Conservation (phyloP, 2,797 vertebrate genomes). For the Molossus molossus region DNA sequence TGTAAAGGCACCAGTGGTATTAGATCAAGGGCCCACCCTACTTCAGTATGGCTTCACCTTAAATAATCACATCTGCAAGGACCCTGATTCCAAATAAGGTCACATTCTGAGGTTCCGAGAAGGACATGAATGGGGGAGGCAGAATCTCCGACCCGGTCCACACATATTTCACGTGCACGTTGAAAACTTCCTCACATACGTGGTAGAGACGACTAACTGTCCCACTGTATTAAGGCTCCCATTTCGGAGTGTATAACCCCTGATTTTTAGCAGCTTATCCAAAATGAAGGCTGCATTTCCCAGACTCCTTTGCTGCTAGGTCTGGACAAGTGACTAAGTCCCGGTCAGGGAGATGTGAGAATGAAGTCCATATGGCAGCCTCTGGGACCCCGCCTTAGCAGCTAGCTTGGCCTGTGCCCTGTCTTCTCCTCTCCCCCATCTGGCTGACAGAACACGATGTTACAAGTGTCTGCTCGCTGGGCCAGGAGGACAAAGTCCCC, state of each 20-base stretch:
- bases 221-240: neutral
- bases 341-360: neutral
- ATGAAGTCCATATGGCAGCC: neutral
- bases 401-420: neutral
- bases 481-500: neutral
- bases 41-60: neutral
- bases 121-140: neutral
- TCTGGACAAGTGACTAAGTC: neutral
- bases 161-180: neutral
- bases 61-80: neutral
- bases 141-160: neutral
- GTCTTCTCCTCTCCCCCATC: too few species aligned
- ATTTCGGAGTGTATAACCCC: neutral
- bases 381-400: neutral
- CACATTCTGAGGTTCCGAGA: neutral
- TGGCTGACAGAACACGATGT: neutral
- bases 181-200: neutral
- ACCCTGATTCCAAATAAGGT: neutral
- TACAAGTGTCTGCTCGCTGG: neutral
- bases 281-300: neutral
- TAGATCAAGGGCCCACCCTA: neutral
- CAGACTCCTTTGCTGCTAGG: neutral
- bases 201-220: neutral
- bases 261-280: neutral
- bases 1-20: neutral